Conservation (phyloP, 2,113 vertebrate genomes). For the Laticauda colubrina region DNA sequence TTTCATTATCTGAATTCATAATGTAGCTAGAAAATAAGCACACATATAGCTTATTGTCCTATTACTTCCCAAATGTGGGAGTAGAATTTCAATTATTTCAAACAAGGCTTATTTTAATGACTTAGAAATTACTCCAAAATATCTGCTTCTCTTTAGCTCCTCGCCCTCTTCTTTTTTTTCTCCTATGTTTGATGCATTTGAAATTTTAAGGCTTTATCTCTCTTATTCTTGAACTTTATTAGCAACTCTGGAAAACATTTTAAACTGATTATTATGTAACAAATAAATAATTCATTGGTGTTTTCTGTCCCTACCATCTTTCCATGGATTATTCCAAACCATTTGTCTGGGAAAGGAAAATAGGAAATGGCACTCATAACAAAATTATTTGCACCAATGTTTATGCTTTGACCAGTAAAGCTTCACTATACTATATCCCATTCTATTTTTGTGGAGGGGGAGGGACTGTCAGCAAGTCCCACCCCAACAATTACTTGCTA, state of each 20-base stretch:
- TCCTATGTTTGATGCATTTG: neutral
- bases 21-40: conserved; percentile 1
- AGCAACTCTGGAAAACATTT: neutral
- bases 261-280: neutral
- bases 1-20: neutral
- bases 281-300: neutral
- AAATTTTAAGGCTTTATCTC: neutral
- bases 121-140: neutral
- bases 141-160: neutral
- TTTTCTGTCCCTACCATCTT: neutral
- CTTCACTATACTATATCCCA: neutral
- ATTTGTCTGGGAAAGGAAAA: neutral
- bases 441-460: too few species aligned
- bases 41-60: conserved; percentile 12
- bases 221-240: neutral
- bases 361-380: neutral
- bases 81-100: neutral
- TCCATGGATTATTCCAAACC: too few species aligned
- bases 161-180: neutral
- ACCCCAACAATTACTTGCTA: neutral
- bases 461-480: neutral
- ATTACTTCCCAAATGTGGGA: neutral
- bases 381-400: neutral
- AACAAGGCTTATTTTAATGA: conserved; percentile 8
- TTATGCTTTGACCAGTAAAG: neutral